These are phyloP conservation scores for Leucoraja erinaceus DNA, from an alignment of 2,113 vertebrate species.

Conservation along the genomic window DNA sequence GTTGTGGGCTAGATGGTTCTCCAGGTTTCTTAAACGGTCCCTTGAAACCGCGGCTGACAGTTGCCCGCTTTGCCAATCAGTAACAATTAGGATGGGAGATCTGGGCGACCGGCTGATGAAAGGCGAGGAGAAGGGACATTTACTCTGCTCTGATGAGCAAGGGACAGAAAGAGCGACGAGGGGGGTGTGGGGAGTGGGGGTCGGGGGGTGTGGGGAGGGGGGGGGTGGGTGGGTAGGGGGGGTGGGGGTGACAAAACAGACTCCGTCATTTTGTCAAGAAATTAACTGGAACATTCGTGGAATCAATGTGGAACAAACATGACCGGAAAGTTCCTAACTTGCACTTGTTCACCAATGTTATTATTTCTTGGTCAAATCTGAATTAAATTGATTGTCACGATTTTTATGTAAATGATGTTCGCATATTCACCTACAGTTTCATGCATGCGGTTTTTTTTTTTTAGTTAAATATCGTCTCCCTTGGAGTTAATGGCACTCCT, in stretches of 20 bases:
- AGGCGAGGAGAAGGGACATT: conserved; percentile 12
- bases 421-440: neutral
- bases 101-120: neutral
- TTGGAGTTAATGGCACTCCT: neutral
- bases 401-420: neutral
- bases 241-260: neutral
- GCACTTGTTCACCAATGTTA: neutral
- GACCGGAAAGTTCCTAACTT: neutral
- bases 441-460: neutral
- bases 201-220: neutral
- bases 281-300: neutral
- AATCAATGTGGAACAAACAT: neutral
- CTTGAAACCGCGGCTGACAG: conserved; percentile 81
- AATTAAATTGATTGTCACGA: neutral
- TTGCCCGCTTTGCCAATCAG: conserved; percentile 77
- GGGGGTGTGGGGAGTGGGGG: neutral
- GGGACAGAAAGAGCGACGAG: neutral
- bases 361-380: neutral
- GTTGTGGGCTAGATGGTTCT: conserved; percentile 65
- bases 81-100: conserved; percentile 62
- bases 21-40: conserved; percentile 69
- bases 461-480: neutral
- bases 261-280: neutral
- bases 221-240: neutral
- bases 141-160: neutral